Percentiles rank a stretch among this genome's conserved stretches.
Evolutionary conservation across 2,113 vertebrate genomes (phyloP).

Genomic region (Pomatorhinus ruficollis): DNA sequence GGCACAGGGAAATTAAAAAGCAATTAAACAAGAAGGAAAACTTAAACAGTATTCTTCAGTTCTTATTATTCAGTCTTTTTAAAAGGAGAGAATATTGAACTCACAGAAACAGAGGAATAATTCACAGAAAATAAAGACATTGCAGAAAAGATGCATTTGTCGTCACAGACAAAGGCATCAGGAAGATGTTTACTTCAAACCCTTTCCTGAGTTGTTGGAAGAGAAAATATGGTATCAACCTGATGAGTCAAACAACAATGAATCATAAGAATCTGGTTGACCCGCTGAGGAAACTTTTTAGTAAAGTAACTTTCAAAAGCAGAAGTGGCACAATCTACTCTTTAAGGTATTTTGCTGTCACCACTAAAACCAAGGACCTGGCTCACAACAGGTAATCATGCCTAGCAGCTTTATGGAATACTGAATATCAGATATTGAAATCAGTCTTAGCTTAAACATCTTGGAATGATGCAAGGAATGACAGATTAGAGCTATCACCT

Average conservation of each 20-base stretch:
- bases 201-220: background rate
- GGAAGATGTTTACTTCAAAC: background rate
- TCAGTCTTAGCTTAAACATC: background rate
- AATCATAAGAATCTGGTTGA: background rate
- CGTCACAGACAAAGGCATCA: background rate
- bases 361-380: background rate
- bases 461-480: background rate
- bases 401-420: background rate
- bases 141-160: background rate
- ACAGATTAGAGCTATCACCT: background rate
- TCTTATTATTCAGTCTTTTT: background rate
- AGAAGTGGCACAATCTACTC: background rate
- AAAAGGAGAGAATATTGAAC: background rate
- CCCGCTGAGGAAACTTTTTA: background rate
- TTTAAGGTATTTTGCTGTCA: background rate
- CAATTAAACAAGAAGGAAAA: background rate
- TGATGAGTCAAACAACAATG: background rate
- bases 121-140: background rate
- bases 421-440: background rate
- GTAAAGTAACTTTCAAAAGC: background rate
- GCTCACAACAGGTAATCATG: background rate
- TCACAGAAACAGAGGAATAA: background rate
- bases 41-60: background rate
- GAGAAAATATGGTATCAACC: background rate
- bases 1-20: background rate